Base-by-base conservation (phyloP, 1,140 invertebrate genomes). In the Pinna nobilis region DNA sequence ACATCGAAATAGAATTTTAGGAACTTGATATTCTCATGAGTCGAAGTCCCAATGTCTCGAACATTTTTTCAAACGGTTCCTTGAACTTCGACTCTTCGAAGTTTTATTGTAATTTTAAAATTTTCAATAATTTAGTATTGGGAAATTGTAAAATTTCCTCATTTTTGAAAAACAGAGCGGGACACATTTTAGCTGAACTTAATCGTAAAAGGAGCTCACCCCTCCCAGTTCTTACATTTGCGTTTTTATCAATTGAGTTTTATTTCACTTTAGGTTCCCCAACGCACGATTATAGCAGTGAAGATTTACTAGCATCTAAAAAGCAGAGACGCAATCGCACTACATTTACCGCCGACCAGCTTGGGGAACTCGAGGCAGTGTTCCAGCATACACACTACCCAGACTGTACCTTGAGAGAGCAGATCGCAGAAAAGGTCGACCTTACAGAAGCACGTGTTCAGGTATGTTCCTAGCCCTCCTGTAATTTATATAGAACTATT, bases 301-400 rank as follows among this genome's bases (percentile, higher is more conserved):
- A 77, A 20, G 77, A 80, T 39, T 49, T 74, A 4, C 77, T 69
- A n/a, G 74, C 71, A 3, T 67, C 74, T 1, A 84, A 84, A 51
- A 84, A 84, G 60, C 82, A 84, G 66, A 93, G 96, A 60, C 90
- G 96, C 37, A 98, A 98, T 87, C 92, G 96, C 74, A 98, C 96
- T 1, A 98, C 96, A 3, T 98, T 98, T 86, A 96, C 94, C 80
- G 94, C 95, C 0, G 96, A 98, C 79, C 96, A 98, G 87, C 90
- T 98, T 11, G 95, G 97, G 87, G 95, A 98, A 85, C 90, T 98
- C 61, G 97, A 98, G 86, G 96, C 96, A 83, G 96, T 98, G 89
- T 98, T 98, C 87, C 96, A 97, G 85, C 95, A 97, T 85, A 97
- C 95, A 66, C 97, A 98, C 87, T 98, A 98, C 86, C 96, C 96